Evolutionary conservation across 2,113 vertebrate genomes (phyloP), one percentile per base, ranked within the genome.

Genomic region (Indicator maculatus): DNA sequence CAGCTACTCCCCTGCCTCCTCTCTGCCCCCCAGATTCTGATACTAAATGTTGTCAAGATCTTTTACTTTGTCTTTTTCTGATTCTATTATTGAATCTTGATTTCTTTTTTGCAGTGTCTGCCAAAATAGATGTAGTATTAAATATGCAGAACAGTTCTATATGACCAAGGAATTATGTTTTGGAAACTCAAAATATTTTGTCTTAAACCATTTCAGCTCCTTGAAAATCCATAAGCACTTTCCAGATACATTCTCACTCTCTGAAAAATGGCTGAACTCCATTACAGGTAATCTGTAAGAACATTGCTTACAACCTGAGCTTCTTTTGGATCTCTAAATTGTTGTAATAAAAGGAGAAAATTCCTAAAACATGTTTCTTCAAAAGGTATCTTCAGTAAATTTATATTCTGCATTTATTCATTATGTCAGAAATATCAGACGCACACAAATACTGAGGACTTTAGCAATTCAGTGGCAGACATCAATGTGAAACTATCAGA

Each of bases 301-400:
- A 8, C 31, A 88, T 2, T 13, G 16, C 10, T 72, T 9, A 6
- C n/a, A 75, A 70, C 31, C 17, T 72, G 44, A 9, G 11, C 36
- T 72, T 41, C 26, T 70, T 39, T 44, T 69, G 16, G 41, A 14
- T 65, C 26, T 8, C 19, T 63, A 59, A 41, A 39, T 47, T 83
- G 2, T 83, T 86, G 4, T 39, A 38, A 38, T n/a, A 44, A 56
- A 55, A 82, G 52, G 33, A 75, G n/a, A 64, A 67, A 50, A 83
- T 41, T 6, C 12, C 5, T 55, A 16, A 65, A 67, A 0, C 6
- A 8, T 0, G 0, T 71, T 47, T 59, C 24, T 55, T 75, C 31
- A 36, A 67, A 19, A 63, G 8, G 18, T 27, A 28, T n/a, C 12
- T 71, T 44, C 17, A n/a, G 5, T 36, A 60, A 8, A 9, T 83